Evolutionary conservation across 2,888 invertebrate species (phyloP), one percentile per base, ranked within the genome.

Genomic region (Tyria jacobaeae): DNA sequence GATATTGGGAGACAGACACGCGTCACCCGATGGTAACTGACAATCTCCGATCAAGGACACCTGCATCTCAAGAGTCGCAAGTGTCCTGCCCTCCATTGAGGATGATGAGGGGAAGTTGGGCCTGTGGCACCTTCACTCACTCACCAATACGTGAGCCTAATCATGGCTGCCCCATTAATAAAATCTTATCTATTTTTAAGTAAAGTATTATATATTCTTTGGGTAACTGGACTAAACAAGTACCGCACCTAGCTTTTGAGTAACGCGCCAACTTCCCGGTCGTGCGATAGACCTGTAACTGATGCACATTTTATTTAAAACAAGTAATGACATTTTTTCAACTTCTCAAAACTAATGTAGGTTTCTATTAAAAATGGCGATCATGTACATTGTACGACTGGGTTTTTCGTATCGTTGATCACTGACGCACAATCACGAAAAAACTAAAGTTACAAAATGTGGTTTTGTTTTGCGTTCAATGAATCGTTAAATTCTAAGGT

Each of bases 401-500:
- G 44, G 44, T 44, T 44, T 44, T 44, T 44, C 21, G 21, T 44
- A 44, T 12, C 41, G 2, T 17, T 21, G 41, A 44, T 44, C 44
- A 21, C 21, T 44, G 44, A 44, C 44, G 44, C 12, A 44, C 21
- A 12, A 21, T 44, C 44, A 44, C 12, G 44, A 44, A 44, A 44
- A 44, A 44, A 35, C 4, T 10, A 41, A 17, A 44, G 21, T 21
- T 21, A 44, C 21, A 21, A 44, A 21, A 44, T 44, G 44, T 44
- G 44, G 44, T 44, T 44, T 44, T 21, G 21, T 21, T 44, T 21
- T 44, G 44, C 21, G 44, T 21, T 44, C 44, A 44, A 44, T 21
- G 44, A 44, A 44, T 44, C 27, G 49, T 49, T n/a, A 49, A 27
- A 49, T 49, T 49, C 25, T n/a, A n/a, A n/a, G n/a, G n/a, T n/a